Percentiles rank a stretch among this genome's conserved stretches.
phyloP scores from a whole-genome alignment of 2,888 invertebrate species.

The Troglohyphantes excavatus region DNA sequence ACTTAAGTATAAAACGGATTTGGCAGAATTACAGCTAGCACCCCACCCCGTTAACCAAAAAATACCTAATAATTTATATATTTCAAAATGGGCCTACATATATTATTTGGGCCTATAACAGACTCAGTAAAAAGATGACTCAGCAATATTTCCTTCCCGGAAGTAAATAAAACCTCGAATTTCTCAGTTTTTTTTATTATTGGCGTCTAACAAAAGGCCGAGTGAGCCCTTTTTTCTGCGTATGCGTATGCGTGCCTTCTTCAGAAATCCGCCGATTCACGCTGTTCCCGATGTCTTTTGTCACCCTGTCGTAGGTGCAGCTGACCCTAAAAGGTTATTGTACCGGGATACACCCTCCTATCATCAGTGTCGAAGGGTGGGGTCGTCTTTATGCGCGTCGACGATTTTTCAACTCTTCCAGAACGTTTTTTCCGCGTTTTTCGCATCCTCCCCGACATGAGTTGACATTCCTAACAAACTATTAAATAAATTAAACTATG shows the following conservation, averaged over 20 bases:
- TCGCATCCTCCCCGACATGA: background rate
- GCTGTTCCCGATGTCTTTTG: slow-evolving; percentile 19
- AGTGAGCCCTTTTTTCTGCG: background rate
- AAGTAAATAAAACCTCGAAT: too few relatives aligned
- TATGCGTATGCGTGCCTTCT: background rate
- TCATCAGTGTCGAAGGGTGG: slow-evolving; percentile 56
- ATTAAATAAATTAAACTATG: too few relatives aligned
- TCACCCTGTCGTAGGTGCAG: slow-evolving; percentile 45
- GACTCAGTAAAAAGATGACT: background rate
- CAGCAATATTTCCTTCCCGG: background rate
- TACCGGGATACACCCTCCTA: slow-evolving; percentile 63
- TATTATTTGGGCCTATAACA: too few relatives aligned
- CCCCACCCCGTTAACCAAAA: too few relatives aligned
- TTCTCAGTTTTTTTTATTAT: background rate
- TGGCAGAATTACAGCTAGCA: too few relatives aligned
- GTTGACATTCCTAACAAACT: background rate
- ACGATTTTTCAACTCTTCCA: slow-evolving; percentile 60
- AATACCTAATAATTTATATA: too few relatives aligned
- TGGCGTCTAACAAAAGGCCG: background rate
- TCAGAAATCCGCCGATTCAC: background rate
- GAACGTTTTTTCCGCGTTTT: slow-evolving; percentile 25
- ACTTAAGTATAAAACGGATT: too few relatives aligned
- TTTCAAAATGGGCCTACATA: too few relatives aligned
- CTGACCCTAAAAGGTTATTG: slow-evolving; percentile 72
- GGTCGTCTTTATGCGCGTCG: slow-evolving; percentile 54